Evolutionary conservation across 2,113 vertebrate species (phyloP).

Genomic region (Morone saxatilis): DNA sequence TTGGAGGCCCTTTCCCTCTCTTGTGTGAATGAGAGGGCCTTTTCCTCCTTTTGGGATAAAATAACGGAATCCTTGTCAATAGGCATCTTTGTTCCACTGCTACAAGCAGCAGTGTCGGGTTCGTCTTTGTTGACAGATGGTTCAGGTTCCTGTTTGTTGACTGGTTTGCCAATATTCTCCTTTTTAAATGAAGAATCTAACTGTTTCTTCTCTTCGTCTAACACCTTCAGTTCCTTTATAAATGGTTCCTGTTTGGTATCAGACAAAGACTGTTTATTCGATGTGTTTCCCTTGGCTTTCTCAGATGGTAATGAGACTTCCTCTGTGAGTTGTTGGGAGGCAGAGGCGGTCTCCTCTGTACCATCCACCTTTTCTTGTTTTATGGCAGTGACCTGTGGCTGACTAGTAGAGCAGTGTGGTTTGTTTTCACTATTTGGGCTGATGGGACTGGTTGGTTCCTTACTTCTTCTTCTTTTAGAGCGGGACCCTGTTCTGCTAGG

Average conservation of each 20-base stretch:
- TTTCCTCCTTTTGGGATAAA: conserved; percentile 60
- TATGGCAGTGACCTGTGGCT: conserved; percentile 7
- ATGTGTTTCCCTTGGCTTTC: conserved; percentile 14
- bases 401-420: conserved; percentile 7
- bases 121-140: conserved; percentile 57
- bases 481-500: conserved; percentile 50
- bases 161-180: conserved; percentile 19
- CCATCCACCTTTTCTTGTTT: conserved; percentile 28
- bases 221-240: conserved; percentile 22
- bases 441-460: conserved; percentile 54
- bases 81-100: conserved; percentile 62
- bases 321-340: conserved; percentile 30
- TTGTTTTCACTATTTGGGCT: conserved; percentile 64
- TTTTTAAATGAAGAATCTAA: conserved; percentile 12
- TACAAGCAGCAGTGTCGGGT: conserved; percentile 56
- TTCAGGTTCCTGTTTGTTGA: conserved; percentile 35
- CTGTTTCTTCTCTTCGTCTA: conserved; percentile 31
- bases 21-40: conserved; percentile 24
- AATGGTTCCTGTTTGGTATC: conserved; percentile 10
- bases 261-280: conserved; percentile 12
- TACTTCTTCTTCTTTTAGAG: conserved; percentile 71
- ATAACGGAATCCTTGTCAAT: conserved; percentile 45
- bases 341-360: background rate
- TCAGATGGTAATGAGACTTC: conserved; percentile 34
- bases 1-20: conserved; percentile 29